A percentile compares a stretch with the other conserved stretches of the same genome.
phyloP scores from a whole-genome alignment of 2,113 vertebrate species.

The Quiscalus mexicanus region DNA sequence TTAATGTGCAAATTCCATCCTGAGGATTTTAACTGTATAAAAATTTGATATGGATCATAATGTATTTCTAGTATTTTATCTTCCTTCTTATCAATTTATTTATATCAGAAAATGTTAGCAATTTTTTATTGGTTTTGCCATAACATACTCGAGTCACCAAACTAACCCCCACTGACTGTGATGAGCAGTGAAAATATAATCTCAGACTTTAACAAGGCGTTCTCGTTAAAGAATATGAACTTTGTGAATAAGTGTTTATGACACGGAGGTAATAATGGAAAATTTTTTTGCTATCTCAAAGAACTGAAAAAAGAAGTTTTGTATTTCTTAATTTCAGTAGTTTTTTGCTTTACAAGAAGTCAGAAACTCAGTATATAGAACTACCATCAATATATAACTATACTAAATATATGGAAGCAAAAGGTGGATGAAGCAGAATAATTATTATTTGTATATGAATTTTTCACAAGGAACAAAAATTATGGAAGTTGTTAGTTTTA shows the following conservation, averaged over 20 bases:
- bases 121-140: neutral
- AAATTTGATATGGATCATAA: neutral
- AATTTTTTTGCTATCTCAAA: neutral
- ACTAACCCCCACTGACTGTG: neutral
- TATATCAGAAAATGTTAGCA: neutral
- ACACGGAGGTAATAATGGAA: neutral
- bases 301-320: neutral
- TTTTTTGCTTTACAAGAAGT: neutral
- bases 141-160: neutral
- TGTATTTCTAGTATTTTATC: neutral
- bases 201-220: neutral
- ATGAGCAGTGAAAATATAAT: neutral
- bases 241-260: neutral
- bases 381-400: neutral
- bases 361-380: neutral
- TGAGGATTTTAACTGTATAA: neutral
- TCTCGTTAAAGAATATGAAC: neutral
- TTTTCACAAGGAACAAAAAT: constrained; percentile 15
- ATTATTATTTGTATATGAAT: neutral
- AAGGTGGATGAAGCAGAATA: neutral
- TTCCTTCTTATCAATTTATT: neutral
- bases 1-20: neutral
- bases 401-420: neutral
- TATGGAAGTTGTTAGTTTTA: neutral
- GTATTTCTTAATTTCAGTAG: neutral